Percentiles rank a stretch among this genome's conserved stretches.
phyloP scores from a whole-genome alignment of 2,797 vertebrate genomes.

The Pangasius mekongensis region DNA sequence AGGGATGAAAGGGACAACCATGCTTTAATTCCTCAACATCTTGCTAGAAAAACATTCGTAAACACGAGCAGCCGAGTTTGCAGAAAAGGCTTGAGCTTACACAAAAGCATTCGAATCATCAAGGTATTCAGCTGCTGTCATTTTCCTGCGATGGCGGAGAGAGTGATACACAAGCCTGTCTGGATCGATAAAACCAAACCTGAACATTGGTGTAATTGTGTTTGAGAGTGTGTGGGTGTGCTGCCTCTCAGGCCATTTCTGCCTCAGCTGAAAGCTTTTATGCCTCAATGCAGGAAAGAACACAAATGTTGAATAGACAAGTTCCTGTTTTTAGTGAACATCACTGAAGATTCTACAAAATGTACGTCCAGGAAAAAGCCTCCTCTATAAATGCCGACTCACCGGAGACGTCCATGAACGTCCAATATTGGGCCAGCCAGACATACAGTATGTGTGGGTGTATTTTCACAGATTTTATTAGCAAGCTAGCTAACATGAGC shows the following conservation, averaged over 20 bases:
- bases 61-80: neutral
- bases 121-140: neutral
- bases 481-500: neutral
- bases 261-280: constrained; percentile 25
- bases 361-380: neutral
- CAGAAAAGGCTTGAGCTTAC: neutral
- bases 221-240: neutral
- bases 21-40: neutral
- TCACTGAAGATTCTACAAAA: neutral
- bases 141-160: neutral
- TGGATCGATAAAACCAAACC: constrained; percentile 28
- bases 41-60: neutral
- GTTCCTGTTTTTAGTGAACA: neutral
- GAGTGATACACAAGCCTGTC: neutral
- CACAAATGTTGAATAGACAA: constrained; percentile 10
- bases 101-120: neutral
- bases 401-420: neutral
- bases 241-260: constrained; percentile 12
- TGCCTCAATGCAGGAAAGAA: constrained; percentile 6
- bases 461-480: neutral
- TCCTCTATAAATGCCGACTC: neutral
- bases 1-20: neutral
- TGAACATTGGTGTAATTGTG: neutral
- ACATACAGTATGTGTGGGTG: neutral
- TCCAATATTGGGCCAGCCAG: neutral